These are phyloP conservation scores for Megalonaias nervosa DNA, from an alignment of 1,140 invertebrate genomes.

Conservation along the genomic window DNA sequence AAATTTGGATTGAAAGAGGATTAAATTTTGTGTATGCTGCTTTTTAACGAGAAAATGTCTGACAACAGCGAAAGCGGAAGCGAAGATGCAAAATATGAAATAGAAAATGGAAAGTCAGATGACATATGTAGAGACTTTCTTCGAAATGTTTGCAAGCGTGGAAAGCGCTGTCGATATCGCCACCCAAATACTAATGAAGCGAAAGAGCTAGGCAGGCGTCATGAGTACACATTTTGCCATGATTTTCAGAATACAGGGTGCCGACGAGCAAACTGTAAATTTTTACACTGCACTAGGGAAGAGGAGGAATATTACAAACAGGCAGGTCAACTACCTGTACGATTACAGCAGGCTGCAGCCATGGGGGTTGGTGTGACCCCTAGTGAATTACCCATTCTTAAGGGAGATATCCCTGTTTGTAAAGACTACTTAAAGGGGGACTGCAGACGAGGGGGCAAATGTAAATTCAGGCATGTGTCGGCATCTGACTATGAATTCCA, in stretches of 20 bases:
- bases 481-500: slow-evolving; percentile 52
- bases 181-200: slow-evolving; percentile 60
- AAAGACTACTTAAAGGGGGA: slow-evolving; percentile 85
- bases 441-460: slow-evolving; percentile 76
- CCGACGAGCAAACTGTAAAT: slow-evolving; percentile 77
- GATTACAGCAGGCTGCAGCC: slow-evolving; percentile 62
- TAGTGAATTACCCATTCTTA: slow-evolving; percentile 50
- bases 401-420: slow-evolving; percentile 76
- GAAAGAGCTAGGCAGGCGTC: slow-evolving; percentile 62
- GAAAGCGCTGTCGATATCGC: slow-evolving; percentile 81
- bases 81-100: slow-evolving; percentile 43
- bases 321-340: slow-evolving; percentile 63
- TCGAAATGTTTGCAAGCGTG: slow-evolving; percentile 81
- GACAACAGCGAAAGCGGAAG: slow-evolving; percentile 67
- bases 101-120: slow-evolving; percentile 51
- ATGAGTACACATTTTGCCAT: slow-evolving; percentile 82
- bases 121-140: slow-evolving; percentile 76
- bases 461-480: slow-evolving; percentile 65
- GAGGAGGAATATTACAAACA: slow-evolving; percentile 83
- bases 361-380: slow-evolving; percentile 52
- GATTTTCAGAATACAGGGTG: slow-evolving; percentile 84
- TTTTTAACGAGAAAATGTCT: slow-evolving; percentile 54
- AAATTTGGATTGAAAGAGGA: too few species aligned
- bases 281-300: slow-evolving; percentile 84
- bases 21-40: too few species aligned